Evolutionary conservation across 2,888 invertebrate genomes (phyloP).

Genomic region (Drosophila sordidapex): DNA sequence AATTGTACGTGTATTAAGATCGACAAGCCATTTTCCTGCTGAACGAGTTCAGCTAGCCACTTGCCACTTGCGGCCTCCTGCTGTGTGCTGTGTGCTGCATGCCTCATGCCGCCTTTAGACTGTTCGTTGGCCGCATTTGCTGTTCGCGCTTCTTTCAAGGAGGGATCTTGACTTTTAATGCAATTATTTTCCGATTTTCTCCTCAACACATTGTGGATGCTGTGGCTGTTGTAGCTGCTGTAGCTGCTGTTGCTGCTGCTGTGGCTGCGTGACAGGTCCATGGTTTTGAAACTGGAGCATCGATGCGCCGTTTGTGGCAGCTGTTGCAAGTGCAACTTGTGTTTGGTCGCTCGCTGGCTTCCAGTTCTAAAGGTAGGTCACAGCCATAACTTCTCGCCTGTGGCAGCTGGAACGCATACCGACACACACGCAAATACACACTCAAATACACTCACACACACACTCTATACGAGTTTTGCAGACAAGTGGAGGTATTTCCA

Average conservation of each 20-base stretch:
- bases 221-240: constrained; percentile 48
- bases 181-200: constrained; percentile 80
- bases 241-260: constrained; percentile 51
- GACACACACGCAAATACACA: constrained; percentile 25
- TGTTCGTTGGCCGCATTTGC: constrained; percentile 66
- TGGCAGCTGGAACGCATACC: constrained; percentile 44
- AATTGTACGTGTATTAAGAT: constrained; percentile 51
- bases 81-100: background rate
- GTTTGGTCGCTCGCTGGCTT: constrained; percentile 44
- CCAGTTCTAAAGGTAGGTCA: constrained; percentile 83
- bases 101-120: constrained; percentile 1
- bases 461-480: constrained; percentile 20
- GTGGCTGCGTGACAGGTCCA: constrained; percentile 80
- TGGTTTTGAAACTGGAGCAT: constrained; percentile 80
- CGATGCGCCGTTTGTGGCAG: constrained; percentile 63
- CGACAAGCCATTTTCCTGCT: constrained; percentile 66
- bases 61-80: constrained; percentile 7
- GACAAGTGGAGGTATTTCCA: constrained; percentile 58
- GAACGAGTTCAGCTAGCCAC: constrained; percentile 62
- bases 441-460: background rate
- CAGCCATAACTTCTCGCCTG: constrained; percentile 75
- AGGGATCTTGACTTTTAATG: constrained; percentile 72
- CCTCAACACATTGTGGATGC: constrained; percentile 45
- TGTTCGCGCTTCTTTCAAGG: constrained; percentile 61
- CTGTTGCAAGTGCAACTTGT: constrained; percentile 40